Percentiles rank a stretch among this genome's conserved stretches.
Conservation (phyloP, 1,140 invertebrate genomes). For the Cherax destructor region DNA sequence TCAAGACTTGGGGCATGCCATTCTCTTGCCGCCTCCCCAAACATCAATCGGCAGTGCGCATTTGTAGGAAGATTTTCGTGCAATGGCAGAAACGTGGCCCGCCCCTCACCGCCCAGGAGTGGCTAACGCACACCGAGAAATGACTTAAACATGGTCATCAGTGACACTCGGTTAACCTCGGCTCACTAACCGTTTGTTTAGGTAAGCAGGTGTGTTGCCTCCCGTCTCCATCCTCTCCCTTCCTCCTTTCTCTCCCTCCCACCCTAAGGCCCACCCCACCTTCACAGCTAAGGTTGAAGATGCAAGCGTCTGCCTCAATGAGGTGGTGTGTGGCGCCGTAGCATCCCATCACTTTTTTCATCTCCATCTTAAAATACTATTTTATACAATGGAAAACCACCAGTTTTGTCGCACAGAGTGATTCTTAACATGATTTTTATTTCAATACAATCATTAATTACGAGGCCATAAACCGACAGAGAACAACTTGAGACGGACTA, state of each 20-base stretch:
- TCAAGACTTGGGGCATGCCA: not conserved
- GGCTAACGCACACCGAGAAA: constrained; percentile 38
- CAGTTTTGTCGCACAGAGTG: too few species aligned
- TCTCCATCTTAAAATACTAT: too few species aligned
- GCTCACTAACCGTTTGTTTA: constrained; percentile 46
- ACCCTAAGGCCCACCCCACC: not conserved
- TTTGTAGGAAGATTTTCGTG: constrained; percentile 22
- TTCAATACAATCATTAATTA: too few species aligned
- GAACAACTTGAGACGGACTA: not conserved
- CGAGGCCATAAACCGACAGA: too few species aligned
- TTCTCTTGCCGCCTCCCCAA: not conserved
- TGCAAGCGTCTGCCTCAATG: not conserved
- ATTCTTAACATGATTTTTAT: too few species aligned
- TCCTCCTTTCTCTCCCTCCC: constrained; percentile 1
- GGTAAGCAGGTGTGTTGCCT: constrained; percentile 23
- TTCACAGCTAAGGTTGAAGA: not conserved
- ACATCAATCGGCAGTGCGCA: constrained; percentile 18
- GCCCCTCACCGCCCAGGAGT: constrained; percentile 13
- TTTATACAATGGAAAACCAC: too few species aligned
- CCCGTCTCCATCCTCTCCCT: constrained; percentile 18
- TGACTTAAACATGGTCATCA: constrained; percentile 53
- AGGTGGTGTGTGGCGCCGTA: not conserved
- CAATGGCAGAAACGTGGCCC: constrained; percentile 41
- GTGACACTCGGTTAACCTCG: constrained; percentile 49
- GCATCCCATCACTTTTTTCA: too few species aligned